phyloP scores from a whole-genome alignment of 2,113 vertebrate genomes.

The Thinocorus orbignyianus region DNA sequence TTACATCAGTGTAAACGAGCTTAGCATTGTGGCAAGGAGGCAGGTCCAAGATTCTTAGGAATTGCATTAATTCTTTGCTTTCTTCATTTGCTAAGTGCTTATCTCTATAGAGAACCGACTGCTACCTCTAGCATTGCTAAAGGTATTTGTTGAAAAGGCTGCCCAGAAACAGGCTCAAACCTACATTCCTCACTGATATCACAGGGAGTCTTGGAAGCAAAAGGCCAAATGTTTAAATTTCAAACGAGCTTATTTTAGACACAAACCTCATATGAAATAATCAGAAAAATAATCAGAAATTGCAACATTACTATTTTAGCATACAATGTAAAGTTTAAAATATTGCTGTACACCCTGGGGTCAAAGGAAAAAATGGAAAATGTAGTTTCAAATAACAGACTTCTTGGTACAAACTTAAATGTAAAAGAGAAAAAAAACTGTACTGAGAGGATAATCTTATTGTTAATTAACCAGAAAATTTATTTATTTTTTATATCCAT shows the following conservation, averaged over 20 bases:
- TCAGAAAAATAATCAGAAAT: background rate
- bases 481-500: background rate
- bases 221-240: background rate
- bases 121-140: constrained; percentile 5
- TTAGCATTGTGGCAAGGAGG: background rate
- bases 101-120: constrained; percentile 23
- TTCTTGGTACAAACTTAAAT: background rate
- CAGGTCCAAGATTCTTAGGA: constrained; percentile 15
- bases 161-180: constrained; percentile 2
- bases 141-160: constrained; percentile 38
- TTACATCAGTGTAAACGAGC: background rate
- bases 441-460: background rate
- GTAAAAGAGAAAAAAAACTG: background rate
- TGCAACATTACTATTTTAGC: background rate
- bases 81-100: constrained; percentile 4
- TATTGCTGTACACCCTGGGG: background rate
- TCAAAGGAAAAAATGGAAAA: background rate
- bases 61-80: constrained; percentile 25
- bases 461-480: background rate
- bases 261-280: background rate
- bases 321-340: background rate
- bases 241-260: background rate
- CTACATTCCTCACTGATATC: constrained; percentile 6
- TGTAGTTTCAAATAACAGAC: background rate
- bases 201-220: background rate